Base-by-base conservation (phyloP, 2,888 invertebrate species). In the Tachina grossa region DNA sequence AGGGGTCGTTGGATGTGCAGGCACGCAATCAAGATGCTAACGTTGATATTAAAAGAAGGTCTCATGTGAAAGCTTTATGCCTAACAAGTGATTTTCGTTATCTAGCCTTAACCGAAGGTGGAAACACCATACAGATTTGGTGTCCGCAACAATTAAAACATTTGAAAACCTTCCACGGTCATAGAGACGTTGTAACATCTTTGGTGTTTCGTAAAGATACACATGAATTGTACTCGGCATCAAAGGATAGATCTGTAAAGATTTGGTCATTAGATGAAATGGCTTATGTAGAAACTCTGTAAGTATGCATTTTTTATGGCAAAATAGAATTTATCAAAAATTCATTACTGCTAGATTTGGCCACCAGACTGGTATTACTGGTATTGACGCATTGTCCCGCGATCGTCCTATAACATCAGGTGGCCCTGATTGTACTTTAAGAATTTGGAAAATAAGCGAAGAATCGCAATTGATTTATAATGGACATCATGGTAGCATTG, bases 391-490 rank as follows among this genome's bases (percentile, higher is more conserved):
- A 11, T 93, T 99, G 81, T 94, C 95, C 45, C 94, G 96, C 88
- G 98, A 99, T 90, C 94, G 98, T 87, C 97, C 97, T 6, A 94
- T 99, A 13, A 97, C 98, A 0, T 95, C 97, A 19, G 99, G 99
- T 16, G 98, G 98, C 5, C 94, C 96, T 85, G 99, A 99, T 91
- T 94, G 95, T 55, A 95, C 97, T 1, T 93, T 98, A 19, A 94
- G 99, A 88, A 95, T 99, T 88, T 99, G 99, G 99, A 99, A 99
- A 93, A 96, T 99, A 80, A 95, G 96, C 1, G 99, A 99, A 93
- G 99, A 99, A 92, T 98, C 98, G 19, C 99, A 99, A 91, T 94
- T 99, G 19, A 96, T 99, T 88, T 99, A 97, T 91, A 97, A 98
- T 91, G 97, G 97, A 0, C 96, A 97, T 79, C 93, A 93, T 14